Evolutionary conservation across 2,888 invertebrate genomes (phyloP), one percentile per base, ranked within the genome.

Genomic region (Hartigia nigra): DNA sequence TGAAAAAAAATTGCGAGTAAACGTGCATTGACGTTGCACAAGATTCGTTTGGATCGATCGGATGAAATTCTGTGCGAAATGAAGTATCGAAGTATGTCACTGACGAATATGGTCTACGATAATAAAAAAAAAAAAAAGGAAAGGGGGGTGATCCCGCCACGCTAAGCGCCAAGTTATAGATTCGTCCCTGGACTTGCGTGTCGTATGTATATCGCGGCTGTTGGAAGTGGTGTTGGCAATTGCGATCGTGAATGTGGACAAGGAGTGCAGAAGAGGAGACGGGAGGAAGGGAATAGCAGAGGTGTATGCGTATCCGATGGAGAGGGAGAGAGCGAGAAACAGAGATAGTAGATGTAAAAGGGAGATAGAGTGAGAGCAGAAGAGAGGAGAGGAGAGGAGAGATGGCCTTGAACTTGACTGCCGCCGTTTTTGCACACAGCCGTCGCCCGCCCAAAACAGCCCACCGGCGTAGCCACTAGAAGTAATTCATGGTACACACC

Each of bases 391-490:
- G 76, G 76, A 76, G 74, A 81, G 55, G 76, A 80, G 76, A 77
- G 79, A 77, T 83, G 88, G 90, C 90, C 90, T 90, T 90, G 90
- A 90, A 90, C 90, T 90, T 90, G 89, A 88, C 86, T 90, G 80
- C 83, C 87, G 86, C 81, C 87, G 86, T 87, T 89, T 89, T 89
- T 87, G 86, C 87, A 85, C 87, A 82, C 85, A 85, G 84, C 84
- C 86, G 84, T 85, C 86, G 86, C 82, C 83, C 85, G 84, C 86
- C 87, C 83, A 85, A 88, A 87, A 87, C 87, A 85, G 86, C 85
- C 87, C 86, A 86, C 86, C 86, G 82, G 85, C 87, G 87, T 87
- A 85, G 86, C 83, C 84, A 79, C 55, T 9, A 55, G 55, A 23
- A 55, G 55, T 55, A 23, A 55, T 55, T 55, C 55, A 23, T 23